phyloP scores from a whole-genome alignment of 2,888 invertebrate species.

The Lymantria monacha region DNA sequence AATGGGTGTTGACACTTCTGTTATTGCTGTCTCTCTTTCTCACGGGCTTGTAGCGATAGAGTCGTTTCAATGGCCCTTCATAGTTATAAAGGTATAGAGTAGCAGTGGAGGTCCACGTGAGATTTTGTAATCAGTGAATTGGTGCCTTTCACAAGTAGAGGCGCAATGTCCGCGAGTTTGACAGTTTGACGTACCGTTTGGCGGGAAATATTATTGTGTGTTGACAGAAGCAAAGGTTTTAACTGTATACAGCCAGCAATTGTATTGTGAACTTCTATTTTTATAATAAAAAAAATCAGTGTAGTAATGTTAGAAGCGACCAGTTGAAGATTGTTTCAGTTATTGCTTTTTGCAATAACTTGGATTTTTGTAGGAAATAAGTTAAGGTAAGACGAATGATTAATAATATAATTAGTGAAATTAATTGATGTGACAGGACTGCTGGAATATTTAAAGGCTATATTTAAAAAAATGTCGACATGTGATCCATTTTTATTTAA shows the following conservation, averaged over 20 bases:
- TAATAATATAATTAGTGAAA: background rate
- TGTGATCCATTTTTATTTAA: no score
- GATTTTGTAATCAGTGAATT: slow-evolving; percentile 81
- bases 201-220: slow-evolving; percentile 65
- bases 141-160: slow-evolving; percentile 71
- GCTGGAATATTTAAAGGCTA: no score
- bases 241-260: slow-evolving; percentile 39
- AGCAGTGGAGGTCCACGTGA: slow-evolving; percentile 74
- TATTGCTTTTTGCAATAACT: slow-evolving; percentile 76
- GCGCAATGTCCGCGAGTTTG: slow-evolving; percentile 73
- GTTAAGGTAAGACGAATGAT: slow-evolving; percentile 54
- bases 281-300: slow-evolving; percentile 30
- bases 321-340: slow-evolving; percentile 70
- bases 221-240: slow-evolving; percentile 41
- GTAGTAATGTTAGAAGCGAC: slow-evolving; percentile 63
- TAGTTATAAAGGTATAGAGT: slow-evolving; percentile 70
- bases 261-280: slow-evolving; percentile 49
- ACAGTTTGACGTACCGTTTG: slow-evolving; percentile 78
- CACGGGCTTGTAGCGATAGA: slow-evolving; percentile 47
- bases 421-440: no score
- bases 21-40: slow-evolving; percentile 56
- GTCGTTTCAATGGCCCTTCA: slow-evolving; percentile 66
- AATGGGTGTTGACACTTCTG: slow-evolving; percentile 67
- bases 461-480: no score
- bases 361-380: slow-evolving; percentile 62